Percentiles rank a stretch among this genome's conserved stretches.
phyloP scores from a whole-genome alignment of 2,113 vertebrate species.

The Hypanus sabinus region DNA sequence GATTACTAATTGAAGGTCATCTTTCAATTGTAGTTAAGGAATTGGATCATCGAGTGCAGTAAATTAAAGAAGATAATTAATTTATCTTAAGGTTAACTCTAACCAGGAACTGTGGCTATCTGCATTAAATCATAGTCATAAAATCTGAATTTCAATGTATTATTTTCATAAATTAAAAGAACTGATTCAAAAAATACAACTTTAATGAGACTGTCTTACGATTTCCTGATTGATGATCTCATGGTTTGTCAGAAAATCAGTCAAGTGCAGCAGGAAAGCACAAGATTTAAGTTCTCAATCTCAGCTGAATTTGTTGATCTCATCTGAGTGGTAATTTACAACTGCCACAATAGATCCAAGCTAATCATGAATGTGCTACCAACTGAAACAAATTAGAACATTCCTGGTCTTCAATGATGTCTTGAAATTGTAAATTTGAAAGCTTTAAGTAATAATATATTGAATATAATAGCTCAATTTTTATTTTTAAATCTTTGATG shows the following conservation, averaged over 20 bases:
- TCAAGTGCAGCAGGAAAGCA: not conserved
- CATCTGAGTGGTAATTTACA: not conserved
- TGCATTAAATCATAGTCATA: constrained; percentile 13
- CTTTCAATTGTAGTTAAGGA: constrained; percentile 42
- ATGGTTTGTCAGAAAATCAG: not conserved
- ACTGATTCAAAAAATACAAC: not conserved
- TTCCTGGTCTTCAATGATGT: not conserved
- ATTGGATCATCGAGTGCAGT: constrained; percentile 38
- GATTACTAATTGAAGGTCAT: constrained; percentile 39
- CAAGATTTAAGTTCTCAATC: not conserved
- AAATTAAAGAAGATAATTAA: constrained; percentile 37
- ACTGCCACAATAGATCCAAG: not conserved
- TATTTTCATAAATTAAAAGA: constrained; percentile 3
- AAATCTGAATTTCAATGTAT: constrained; percentile 39
- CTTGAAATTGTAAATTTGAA: not conserved
- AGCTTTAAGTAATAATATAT: not conserved
- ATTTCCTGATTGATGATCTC: too few relatives aligned
- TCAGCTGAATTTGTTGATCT: not conserved
- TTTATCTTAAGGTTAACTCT: constrained; percentile 42
- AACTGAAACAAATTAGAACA: not conserved
- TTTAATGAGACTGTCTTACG: not conserved
- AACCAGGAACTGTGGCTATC: constrained; percentile 25
- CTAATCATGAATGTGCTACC: not conserved
- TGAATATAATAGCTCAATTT: not conserved
- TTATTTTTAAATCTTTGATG: too few relatives aligned